Base-by-base conservation (phyloP, 2,113 vertebrate species). In the Chlamydotis undulata region DNA sequence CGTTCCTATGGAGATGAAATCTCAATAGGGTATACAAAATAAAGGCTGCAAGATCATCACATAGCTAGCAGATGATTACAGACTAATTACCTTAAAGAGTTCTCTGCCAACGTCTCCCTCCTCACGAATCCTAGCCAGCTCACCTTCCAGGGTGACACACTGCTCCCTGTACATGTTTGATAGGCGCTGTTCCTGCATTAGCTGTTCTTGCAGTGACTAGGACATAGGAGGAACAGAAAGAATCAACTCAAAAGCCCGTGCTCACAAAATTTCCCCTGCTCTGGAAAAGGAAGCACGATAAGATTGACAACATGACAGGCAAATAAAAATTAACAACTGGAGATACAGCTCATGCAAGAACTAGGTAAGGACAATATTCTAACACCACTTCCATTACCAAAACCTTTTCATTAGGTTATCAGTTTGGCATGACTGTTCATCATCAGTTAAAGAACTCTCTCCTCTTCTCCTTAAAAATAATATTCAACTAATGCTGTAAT, bases 131-230 rank as follows among this genome's bases (percentile, higher is more conserved):
- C 97, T 98, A 25, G 99, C 97, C 92, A 99, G 96, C n/a, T 99
- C 98, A 16, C 98, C 98, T 96, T 99, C 99, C 87, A 99, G 79
- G 52, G 97, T 94, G 59, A 99, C 96, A 69, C 99, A 99, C 97
- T 99, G 99, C 78, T 99, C 98, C 81, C 99, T 98, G 96, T 99
- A 99, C 99, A 99, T 99, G 96, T 96, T 98, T 8, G 99, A 98
- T 52, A 99, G 93, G 33, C 47, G 97, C 49, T 98, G 98, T 21
- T 99, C 98, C 96, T 99, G 99, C 56, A 94, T 93, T 26, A 99
- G 94, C 28, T 99, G 98, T 52, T 99, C 99, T 69, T 98, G 98
- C 69, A 99, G 81, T 9, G 95, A 97, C 99, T 99, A 68, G 12
- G 56, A 52, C 49, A 56, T 0, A 70, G 61, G 39, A 91, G 39